These are phyloP conservation scores for Drosophila watanabei DNA, from an alignment of 1,140 invertebrate genomes.

Conservation along the genomic window DNA sequence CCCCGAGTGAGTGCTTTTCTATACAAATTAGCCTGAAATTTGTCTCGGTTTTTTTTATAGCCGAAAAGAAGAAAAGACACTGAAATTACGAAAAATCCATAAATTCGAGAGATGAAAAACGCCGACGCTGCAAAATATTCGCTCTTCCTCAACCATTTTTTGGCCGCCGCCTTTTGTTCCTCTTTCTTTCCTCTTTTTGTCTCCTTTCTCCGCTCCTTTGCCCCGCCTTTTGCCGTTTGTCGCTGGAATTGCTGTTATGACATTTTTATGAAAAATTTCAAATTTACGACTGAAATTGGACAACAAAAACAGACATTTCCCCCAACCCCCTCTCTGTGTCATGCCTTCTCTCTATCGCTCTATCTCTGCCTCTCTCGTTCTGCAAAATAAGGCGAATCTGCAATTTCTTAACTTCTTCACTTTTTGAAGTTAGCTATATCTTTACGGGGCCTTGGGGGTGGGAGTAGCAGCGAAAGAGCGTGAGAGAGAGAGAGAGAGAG, in stretches of 20 bases:
- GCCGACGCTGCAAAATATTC: conserved; percentile 74
- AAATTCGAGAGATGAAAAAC: conserved; percentile 80
- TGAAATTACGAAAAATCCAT: conserved; percentile 74
- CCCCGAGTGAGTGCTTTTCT: conserved; percentile 21
- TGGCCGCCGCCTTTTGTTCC: conserved; percentile 49
- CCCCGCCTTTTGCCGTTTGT: conserved; percentile 44
- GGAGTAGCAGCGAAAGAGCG: background rate
- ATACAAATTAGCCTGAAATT: conserved; percentile 68
- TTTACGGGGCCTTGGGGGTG: background rate
- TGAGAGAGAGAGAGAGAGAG: background rate
- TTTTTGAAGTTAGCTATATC: conserved; percentile 20
- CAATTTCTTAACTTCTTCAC: conserved; percentile 52
- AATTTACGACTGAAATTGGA: conserved; percentile 77
- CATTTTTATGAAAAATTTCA: conserved; percentile 85
- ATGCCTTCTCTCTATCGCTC: background rate
- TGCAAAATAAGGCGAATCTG: conserved; percentile 65
- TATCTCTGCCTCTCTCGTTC: conserved; percentile 5
- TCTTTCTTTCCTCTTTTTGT: conserved; percentile 34
- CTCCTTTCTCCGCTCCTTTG: conserved; percentile 11
- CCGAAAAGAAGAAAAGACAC: conserved; percentile 29
- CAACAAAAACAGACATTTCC: conserved; percentile 57
- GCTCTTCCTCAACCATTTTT: conserved; percentile 47
- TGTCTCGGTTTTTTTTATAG: conserved; percentile 51
- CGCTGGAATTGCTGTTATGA: conserved; percentile 81
- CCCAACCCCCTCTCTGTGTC: background rate